Percentiles rank a stretch among this genome's conserved stretches.
phyloP scores from a whole-genome alignment of 1,140 invertebrate genomes.

The Diachasmimorpha longicaudata region DNA sequence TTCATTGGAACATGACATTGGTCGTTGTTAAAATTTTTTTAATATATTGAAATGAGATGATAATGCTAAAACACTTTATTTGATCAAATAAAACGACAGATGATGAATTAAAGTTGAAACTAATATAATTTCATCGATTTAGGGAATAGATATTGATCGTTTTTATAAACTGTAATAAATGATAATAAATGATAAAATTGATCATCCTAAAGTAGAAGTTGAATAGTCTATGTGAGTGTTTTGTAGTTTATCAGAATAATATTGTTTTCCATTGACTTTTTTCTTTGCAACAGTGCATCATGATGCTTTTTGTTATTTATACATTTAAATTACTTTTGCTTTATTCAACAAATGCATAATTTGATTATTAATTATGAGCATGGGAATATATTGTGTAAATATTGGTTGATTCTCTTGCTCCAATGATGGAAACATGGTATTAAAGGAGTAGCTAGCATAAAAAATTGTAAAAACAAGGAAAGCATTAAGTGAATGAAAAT shows the following conservation, averaged over 20 bases:
- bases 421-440: conserved; percentile 11
- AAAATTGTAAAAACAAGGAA: conserved; percentile 27
- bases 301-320: neutral
- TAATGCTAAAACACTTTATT: neutral
- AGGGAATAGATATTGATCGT: conserved; percentile 4
- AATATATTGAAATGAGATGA: neutral
- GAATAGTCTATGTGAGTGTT: conserved; percentile 42
- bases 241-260: conserved; percentile 44
- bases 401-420: conserved; percentile 47
- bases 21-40: neutral
- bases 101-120: neutral
- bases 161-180: conserved; percentile 43
- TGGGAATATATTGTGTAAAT: conserved; percentile 44
- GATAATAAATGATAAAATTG: conserved; percentile 47
- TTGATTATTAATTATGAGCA: neutral
- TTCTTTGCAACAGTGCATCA: conserved; percentile 19
- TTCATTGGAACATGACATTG: neutral
- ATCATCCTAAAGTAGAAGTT: conserved; percentile 38
- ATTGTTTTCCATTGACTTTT: conserved; percentile 15
- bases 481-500: conserved; percentile 24
- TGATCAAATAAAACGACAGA: neutral
- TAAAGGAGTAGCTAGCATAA: neutral
- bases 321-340: conserved; percentile 22
- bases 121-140: conserved; percentile 7
- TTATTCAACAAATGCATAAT: conserved; percentile 10